These are phyloP conservation scores for Peromyscus melanophrys DNA, from an alignment of 2,797 vertebrate species.

Conservation along the genomic window DNA sequence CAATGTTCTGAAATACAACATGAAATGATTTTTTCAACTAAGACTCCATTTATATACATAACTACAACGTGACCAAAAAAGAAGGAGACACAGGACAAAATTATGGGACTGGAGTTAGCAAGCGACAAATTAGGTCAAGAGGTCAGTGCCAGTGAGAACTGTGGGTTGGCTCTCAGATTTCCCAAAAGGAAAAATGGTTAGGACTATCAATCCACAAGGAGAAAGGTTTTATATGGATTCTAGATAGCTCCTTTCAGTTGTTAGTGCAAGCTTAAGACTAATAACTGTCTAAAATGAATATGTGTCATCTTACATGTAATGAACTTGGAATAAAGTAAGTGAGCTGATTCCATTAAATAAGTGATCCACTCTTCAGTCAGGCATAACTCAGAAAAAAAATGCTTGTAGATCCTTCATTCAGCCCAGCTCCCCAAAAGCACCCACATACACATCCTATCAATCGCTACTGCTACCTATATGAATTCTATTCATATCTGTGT, in stretches of 20 bases:
- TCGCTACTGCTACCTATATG: background rate
- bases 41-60: background rate
- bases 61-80: background rate
- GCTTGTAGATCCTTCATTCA: background rate
- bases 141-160: background rate
- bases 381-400: background rate
- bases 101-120: background rate
- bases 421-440: background rate
- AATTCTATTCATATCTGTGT: constrained; percentile 50
- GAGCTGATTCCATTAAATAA: background rate
- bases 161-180: background rate
- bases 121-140: background rate
- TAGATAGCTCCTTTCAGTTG: background rate
- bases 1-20: background rate
- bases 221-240: background rate
- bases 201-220: background rate
- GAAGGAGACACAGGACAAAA: background rate
- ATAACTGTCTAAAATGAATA: background rate
- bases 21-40: constrained; percentile 7
- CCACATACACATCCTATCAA: no score
- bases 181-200: background rate
- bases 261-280: background rate
- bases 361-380: background rate
- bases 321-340: background rate
- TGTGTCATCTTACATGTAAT: constrained; percentile 28